These are phyloP conservation scores for Teleopsis dalmanni DNA, from an alignment of 1,140 invertebrate species.

Conservation along the genomic window DNA sequence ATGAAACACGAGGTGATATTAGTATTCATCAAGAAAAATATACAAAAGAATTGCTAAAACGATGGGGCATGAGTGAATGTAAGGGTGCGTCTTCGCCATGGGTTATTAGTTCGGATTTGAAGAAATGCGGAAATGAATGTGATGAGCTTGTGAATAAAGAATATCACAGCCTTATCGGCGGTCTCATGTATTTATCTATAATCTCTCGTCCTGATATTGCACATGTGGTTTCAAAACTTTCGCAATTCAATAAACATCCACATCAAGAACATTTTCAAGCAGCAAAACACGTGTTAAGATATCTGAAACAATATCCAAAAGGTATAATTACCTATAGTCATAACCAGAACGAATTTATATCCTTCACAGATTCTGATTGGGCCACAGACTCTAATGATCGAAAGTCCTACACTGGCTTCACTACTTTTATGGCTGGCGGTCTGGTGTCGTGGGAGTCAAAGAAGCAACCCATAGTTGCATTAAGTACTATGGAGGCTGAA, in stretches of 20 bases:
- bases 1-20: too few species aligned
- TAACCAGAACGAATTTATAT: not conserved
- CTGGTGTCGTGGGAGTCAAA: slow-evolving; percentile 42
- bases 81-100: too few species aligned
- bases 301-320: slow-evolving; percentile 3
- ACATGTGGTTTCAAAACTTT: slow-evolving; percentile 6
- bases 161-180: slow-evolving; percentile 6
- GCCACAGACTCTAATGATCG: not conserved
- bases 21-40: too few species aligned
- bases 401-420: slow-evolving; percentile 12
- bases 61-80: too few species aligned
- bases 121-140: too few species aligned
- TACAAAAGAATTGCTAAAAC: too few species aligned
- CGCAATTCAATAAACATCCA: slow-evolving; percentile 3
- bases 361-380: slow-evolving; percentile 6
- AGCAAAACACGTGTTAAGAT: slow-evolving; percentile 13
- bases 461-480: slow-evolving; percentile 44
- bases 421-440: slow-evolving; percentile 22
- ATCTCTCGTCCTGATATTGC: slow-evolving; percentile 1
- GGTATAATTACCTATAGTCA: too few species aligned
- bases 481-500: slow-evolving; percentile 47
- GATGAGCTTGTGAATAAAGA: too few species aligned
- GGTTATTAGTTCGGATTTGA: too few species aligned
- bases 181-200: not conserved
- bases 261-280: slow-evolving; percentile 1